Evolutionary conservation across 2,113 vertebrate genomes (phyloP), one percentile per base, ranked within the genome.

Genomic region (Chaetops frenatus): DNA sequence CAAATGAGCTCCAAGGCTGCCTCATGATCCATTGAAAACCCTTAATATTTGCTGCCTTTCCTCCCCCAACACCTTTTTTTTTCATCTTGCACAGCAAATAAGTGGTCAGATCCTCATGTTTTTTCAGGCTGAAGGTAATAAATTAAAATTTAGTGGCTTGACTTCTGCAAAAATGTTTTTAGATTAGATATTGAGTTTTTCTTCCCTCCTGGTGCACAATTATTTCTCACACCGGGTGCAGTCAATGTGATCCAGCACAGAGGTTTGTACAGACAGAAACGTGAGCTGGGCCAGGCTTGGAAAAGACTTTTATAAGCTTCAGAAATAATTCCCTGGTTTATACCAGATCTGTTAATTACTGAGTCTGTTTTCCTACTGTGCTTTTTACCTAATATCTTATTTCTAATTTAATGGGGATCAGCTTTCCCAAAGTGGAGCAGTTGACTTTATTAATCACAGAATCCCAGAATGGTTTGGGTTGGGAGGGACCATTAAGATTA

Each of bases 171-270:
- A 40, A 47, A 4, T 9, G 57, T 60, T 64, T 66, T 82, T 23
- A 92, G 53, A 90, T 89, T 70, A 85, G 94, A 87, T 89, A 92
- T 38, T 85, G 86, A 69, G 57, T 81, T 92, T 90, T 78, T 90
- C 61, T 70, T 65, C 74, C 70, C 51, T 93, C 69, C 50, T 10
- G n/a, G 33, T 31, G 36, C 38, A 38, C 85, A 44, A 15, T 86
- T 71, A 62, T 85, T 88, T 86, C 78, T 90, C 28, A 62, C 38
- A 3, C 31, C 0, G 1, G 11, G 56, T 1, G 3, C 54, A 25
- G 56, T 38, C 71, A 9, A 10, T 22, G 61, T 17, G 33, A n/a
- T 50, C 10, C 66, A 33, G 78, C 8, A 7, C 71, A 44, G 90
- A 38, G 78, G 11, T 53, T 84, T 44, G 28, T 33, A 11, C 40